A percentile compares a stretch with the other conserved stretches of the same genome.
phyloP scores from a whole-genome alignment of 2,888 invertebrate species.

The Eurytoma adleriae region DNA sequence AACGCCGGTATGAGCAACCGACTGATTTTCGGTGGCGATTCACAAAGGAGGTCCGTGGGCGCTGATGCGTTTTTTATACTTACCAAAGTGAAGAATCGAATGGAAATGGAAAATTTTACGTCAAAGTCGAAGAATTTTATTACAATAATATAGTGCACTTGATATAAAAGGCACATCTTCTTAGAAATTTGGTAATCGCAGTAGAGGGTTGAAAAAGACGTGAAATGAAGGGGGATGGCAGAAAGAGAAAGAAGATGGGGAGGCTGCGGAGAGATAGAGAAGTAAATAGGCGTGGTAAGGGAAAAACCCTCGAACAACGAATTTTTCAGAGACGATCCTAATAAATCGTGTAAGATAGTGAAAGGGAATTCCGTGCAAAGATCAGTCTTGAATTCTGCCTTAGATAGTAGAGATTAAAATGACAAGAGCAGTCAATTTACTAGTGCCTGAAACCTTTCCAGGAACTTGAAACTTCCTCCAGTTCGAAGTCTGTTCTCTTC shows the following conservation, averaged over 20 bases:
- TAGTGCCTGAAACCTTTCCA: constrained; percentile 54
- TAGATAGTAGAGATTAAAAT: constrained; percentile 58
- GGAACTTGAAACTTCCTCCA: constrained; percentile 52
- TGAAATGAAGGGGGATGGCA: background rate
- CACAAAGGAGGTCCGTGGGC: background rate
- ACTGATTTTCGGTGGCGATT: constrained; percentile 16
- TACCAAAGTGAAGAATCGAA: no score
- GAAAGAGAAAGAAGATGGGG: constrained; percentile 30
- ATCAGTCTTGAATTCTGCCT: constrained; percentile 37
- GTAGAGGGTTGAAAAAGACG: constrained; percentile 18
- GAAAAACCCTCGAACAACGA: constrained; percentile 41
- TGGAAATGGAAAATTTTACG: no score
- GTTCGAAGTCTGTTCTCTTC: constrained; percentile 11
- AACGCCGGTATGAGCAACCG: background rate
- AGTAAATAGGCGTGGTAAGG: background rate
- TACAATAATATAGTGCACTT: no score
- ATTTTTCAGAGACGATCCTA: constrained; percentile 46
- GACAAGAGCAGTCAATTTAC: constrained; percentile 59
- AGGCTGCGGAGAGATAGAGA: constrained; percentile 21
- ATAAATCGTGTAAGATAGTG: constrained; percentile 20
- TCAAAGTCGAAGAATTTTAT: no score
- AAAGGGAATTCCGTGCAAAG: constrained; percentile 50
- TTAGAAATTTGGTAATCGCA: constrained; percentile 32
- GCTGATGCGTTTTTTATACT: no score
- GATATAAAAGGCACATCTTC: background rate